Percentiles rank a stretch among this genome's conserved stretches.
These are phyloP conservation scores for Ips typographus DNA, from an alignment of 1,140 invertebrate species.

Conservation along the genomic window DNA sequence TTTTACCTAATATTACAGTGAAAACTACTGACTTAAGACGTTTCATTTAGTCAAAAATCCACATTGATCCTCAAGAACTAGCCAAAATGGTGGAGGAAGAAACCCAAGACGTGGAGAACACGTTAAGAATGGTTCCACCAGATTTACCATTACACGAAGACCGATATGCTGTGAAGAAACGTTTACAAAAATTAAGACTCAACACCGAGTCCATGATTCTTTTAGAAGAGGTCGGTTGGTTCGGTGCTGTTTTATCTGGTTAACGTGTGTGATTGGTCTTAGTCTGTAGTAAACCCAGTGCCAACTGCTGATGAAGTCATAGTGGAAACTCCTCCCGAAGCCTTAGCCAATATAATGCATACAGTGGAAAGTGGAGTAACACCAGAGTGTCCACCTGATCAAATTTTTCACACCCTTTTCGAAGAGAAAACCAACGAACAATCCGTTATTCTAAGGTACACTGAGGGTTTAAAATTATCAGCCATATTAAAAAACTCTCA, in stretches of 20 bases:
- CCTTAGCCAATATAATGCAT: conserved; percentile 42
- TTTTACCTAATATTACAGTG: background rate
- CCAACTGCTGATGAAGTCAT: conserved; percentile 39
- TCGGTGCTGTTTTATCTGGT: no score
- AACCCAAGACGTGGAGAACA: conserved; percentile 44
- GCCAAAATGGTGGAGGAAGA: conserved; percentile 41
- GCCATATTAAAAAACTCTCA: no score
- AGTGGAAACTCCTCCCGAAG: conserved; percentile 41
- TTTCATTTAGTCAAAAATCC: conserved; percentile 14
- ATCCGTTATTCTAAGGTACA: conserved; percentile 25
- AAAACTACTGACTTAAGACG: background rate
- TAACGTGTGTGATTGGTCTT: background rate
- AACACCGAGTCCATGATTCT: conserved; percentile 38
- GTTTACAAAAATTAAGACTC: conserved; percentile 36
- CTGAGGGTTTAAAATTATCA: no score
- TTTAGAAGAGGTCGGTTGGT: conserved; percentile 33
- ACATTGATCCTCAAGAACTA: conserved; percentile 30
- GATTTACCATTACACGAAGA: conserved; percentile 31
- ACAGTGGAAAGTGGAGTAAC: conserved; percentile 42
- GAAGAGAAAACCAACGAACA: conserved; percentile 32
- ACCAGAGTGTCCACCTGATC: conserved; percentile 37
- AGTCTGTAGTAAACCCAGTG: conserved; percentile 36
- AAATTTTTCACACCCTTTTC: conserved; percentile 45
- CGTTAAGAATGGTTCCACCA: conserved; percentile 40
- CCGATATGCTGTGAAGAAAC: conserved; percentile 36